Evolutionary conservation across 2,113 vertebrate genomes (phyloP).

Genomic region (Sorex araneus): DNA sequence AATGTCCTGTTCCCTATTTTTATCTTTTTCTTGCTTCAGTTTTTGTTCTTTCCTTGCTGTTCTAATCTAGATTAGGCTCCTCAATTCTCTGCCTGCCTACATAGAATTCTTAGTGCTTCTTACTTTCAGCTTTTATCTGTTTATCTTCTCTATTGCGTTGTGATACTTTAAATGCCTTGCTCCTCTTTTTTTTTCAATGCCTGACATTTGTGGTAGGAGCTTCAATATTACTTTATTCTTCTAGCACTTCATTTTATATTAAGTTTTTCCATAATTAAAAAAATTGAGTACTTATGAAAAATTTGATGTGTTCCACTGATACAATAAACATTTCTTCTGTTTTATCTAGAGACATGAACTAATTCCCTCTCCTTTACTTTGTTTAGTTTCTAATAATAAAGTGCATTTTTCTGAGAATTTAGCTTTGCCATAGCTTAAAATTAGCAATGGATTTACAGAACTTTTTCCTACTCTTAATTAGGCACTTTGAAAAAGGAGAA

Average conservation of each 20-base stretch:
- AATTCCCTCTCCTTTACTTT: not conserved
- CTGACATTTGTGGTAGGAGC: not conserved
- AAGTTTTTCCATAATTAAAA: not conserved
- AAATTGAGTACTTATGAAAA: not conserved
- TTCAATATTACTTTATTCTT: not conserved
- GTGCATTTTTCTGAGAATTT: not conserved
- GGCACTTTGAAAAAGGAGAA: not conserved
- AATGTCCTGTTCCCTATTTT: not conserved
- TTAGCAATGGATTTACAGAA: not conserved
- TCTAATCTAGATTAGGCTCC: not conserved
- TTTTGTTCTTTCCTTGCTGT: not conserved
- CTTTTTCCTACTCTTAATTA: not conserved
- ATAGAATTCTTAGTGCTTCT: not conserved
- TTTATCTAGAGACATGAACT: not conserved
- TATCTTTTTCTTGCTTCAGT: not conserved
- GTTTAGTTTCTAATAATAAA: not conserved
- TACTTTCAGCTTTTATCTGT: not conserved
- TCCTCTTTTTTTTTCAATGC: constrained; percentile 42
- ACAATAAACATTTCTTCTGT: not conserved
- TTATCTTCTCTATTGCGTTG: not conserved
- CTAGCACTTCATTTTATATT: not conserved
- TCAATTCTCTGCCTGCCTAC: too few relatives aligned
- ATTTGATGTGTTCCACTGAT: not conserved
- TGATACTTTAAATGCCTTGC: not conserved
- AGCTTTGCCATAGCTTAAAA: not conserved